These are phyloP conservation scores for Hydra vulgaris DNA, from an alignment of 30 jellyfish, hydroid and myxozoan genomes.

Conservation along the genomic window DNA sequence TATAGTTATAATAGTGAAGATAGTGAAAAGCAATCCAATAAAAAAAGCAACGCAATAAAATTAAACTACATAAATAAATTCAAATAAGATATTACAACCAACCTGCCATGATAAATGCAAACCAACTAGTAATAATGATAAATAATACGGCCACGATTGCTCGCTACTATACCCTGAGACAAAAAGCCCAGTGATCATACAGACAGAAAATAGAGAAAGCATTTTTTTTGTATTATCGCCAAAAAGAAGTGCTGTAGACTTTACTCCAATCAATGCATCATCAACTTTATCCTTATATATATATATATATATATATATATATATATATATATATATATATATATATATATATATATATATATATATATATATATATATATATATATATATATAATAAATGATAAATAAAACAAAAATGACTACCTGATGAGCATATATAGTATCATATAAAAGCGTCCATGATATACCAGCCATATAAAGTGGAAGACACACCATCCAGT, in stretches of 20 bases:
- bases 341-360: too few relatives aligned
- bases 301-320: neutral
- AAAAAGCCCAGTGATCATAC: slow-evolving; percentile 40
- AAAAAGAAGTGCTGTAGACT: slow-evolving; percentile 76
- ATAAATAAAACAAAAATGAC: too few relatives aligned
- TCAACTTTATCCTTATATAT: slow-evolving; percentile 89
- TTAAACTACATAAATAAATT: too few relatives aligned
- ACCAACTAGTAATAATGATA: slow-evolving; percentile 41
- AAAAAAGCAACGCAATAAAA: neutral
- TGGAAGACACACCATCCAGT: slow-evolving; percentile 70
- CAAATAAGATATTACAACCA: neutral
- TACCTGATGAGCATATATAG: slow-evolving; percentile 96
- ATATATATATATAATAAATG: too few relatives aligned
- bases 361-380: too few relatives aligned
- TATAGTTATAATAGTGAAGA: neutral
- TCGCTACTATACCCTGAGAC: slow-evolving; percentile 58
- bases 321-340: neutral
- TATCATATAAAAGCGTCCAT: slow-evolving; percentile 83
- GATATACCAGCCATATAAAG: slow-evolving; percentile 57
- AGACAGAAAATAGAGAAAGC: slow-evolving; percentile 46
- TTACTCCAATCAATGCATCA: slow-evolving; percentile 60
- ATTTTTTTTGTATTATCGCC: slow-evolving; percentile 49
- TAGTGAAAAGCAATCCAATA: neutral
- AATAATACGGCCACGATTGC: slow-evolving; percentile 81
- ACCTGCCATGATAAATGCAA: slow-evolving; percentile 92